Percentiles rank a stretch among this genome's conserved stretches.
These are phyloP conservation scores for Hyla sarda DNA, from an alignment of 2,113 vertebrate species.

Conservation along the genomic window DNA sequence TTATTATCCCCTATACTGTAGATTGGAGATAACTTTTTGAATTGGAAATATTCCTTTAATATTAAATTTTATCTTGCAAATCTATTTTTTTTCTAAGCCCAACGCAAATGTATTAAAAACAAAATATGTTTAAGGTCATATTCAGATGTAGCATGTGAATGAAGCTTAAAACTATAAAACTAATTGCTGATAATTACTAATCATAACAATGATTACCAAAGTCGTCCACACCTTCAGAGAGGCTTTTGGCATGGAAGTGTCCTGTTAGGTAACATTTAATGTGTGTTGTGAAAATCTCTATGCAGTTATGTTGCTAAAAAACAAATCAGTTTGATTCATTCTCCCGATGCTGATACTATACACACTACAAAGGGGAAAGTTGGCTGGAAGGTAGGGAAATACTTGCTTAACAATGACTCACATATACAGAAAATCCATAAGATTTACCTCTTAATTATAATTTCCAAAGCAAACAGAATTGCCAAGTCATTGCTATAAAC, in stretches of 20 bases:
- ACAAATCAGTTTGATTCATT: constrained; percentile 32
- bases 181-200: neutral
- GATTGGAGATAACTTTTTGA: too few species aligned
- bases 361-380: neutral
- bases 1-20: too few species aligned
- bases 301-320: constrained; percentile 33
- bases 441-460: constrained; percentile 12
- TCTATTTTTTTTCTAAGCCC: neutral
- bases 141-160: neutral
- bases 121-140: neutral
- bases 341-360: neutral
- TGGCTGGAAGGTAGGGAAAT: neutral
- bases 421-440: constrained; percentile 11
- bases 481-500: constrained; percentile 18
- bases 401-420: constrained; percentile 32
- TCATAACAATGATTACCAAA: constrained; percentile 10
- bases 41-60: too few species aligned
- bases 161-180: neutral
- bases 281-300: neutral
- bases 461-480: constrained; percentile 30
- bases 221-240: neutral
- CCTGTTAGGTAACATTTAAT: neutral
- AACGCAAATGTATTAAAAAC: neutral
- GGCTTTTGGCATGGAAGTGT: neutral
- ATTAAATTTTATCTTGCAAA: too few species aligned